phyloP scores from a whole-genome alignment of 2,888 invertebrate species.

The Branchipolynoe longqiensis region DNA sequence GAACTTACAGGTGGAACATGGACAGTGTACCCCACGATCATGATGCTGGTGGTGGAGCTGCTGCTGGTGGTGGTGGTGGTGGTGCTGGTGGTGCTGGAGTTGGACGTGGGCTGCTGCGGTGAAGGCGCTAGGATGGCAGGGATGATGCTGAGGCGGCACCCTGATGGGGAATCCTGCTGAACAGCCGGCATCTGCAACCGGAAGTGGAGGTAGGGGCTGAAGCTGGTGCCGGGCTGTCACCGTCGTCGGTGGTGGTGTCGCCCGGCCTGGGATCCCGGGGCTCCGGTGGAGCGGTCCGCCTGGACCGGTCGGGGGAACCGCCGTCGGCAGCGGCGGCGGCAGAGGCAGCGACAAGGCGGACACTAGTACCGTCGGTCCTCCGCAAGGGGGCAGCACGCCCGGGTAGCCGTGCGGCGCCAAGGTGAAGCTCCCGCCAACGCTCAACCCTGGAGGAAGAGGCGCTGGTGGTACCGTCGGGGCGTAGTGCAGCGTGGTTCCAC shows the following conservation, averaged over 20 bases:
- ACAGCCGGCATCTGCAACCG: too few species aligned
- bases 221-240: too few species aligned
- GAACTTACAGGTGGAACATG: background rate
- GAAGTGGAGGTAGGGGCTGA: too few species aligned
- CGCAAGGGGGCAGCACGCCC: background rate
- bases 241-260: too few species aligned
- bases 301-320: background rate
- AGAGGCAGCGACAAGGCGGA: constrained; percentile 1
- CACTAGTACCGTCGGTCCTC: background rate
- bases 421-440: constrained; percentile 16
- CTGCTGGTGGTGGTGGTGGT: too few species aligned
- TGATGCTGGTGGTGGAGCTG: background rate
- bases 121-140: constrained; percentile 6
- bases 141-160: background rate
- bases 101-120: background rate
- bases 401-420: background rate
- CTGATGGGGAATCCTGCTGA: background rate
- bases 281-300: background rate
- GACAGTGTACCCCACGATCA: background rate
- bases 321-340: background rate
- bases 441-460: background rate
- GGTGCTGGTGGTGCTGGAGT: background rate
- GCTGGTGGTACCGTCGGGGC: background rate
- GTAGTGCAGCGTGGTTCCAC: constrained; percentile 23
- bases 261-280: background rate